Conservation (phyloP, 2,888 invertebrate genomes). For the Sesamia inferens region DNA sequence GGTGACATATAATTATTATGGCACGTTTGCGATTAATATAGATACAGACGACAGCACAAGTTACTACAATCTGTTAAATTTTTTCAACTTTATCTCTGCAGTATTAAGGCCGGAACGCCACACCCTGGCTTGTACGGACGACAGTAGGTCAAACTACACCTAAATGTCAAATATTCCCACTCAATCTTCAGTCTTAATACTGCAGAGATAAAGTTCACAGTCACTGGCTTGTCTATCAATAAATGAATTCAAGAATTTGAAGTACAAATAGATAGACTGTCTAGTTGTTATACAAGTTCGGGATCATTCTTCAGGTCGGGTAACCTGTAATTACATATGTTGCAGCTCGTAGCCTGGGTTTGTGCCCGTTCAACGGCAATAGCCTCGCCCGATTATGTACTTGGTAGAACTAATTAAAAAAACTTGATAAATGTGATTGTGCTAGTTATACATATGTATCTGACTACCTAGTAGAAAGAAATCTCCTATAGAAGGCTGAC, state of each 20-base stretch:
- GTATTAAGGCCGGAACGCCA: too few relatives aligned
- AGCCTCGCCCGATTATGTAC: neutral
- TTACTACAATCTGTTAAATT: neutral
- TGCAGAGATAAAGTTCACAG: neutral
- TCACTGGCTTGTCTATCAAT: neutral
- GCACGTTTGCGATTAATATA: neutral
- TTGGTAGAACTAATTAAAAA: neutral
- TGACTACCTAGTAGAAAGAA: too few relatives aligned
- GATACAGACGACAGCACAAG: too few relatives aligned
- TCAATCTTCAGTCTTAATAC: too few relatives aligned
- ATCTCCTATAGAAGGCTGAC: too few relatives aligned
- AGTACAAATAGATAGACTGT: neutral
- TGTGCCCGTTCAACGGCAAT: neutral
- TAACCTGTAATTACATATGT: neutral
- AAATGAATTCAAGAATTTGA: neutral
- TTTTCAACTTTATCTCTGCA: neutral
- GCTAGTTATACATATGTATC: too few relatives aligned
- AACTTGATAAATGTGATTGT: neutral
- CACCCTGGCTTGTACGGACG: too few relatives aligned
- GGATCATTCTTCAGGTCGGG: neutral
- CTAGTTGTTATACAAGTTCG: neutral
- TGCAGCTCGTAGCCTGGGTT: neutral
- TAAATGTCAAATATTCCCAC: too few relatives aligned
- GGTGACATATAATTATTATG: constrained; percentile 3
- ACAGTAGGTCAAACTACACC: too few relatives aligned